These are phyloP conservation scores for Belonocnema kinseyi DNA, from an alignment of 1,140 invertebrate genomes.

Conservation along the genomic window DNA sequence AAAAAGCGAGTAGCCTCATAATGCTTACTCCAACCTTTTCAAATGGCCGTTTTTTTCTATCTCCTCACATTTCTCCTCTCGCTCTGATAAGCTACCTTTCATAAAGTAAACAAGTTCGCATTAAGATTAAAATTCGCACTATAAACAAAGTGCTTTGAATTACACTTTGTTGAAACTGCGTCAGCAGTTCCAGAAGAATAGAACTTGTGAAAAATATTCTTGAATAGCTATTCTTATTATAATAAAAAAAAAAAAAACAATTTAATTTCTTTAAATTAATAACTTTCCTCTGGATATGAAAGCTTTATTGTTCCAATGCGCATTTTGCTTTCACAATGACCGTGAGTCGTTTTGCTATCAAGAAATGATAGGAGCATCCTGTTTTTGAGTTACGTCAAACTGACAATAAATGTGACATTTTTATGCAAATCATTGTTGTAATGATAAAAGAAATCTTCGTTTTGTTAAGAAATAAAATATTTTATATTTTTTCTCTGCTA, in stretches of 20 bases:
- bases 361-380: conserved; percentile 34
- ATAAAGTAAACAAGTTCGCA: conserved; percentile 7
- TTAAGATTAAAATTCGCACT: conserved; percentile 16
- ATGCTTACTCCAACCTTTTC: conserved; percentile 23
- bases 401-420: too few relatives aligned
- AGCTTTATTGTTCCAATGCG: too few relatives aligned
- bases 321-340: too few relatives aligned
- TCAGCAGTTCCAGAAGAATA: background rate
- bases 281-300: too few relatives aligned
- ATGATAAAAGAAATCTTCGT: too few relatives aligned
- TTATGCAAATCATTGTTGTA: too few relatives aligned
- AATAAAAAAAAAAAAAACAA: too few relatives aligned
- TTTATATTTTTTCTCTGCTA: too few relatives aligned
- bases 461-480: too few relatives aligned
- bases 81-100: background rate
- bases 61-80: conserved; percentile 16
- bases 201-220: background rate
- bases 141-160: conserved; percentile 11
- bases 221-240: too few relatives aligned
- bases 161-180: background rate
- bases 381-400: conserved; percentile 37
- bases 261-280: too few relatives aligned
- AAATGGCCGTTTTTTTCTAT: conserved; percentile 24
- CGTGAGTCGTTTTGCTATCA: background rate
- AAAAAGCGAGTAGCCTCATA: conserved; percentile 23